These are phyloP conservation scores for Chlamydotis undulata DNA, from an alignment of 2,113 vertebrate species.

Conservation along the genomic window DNA sequence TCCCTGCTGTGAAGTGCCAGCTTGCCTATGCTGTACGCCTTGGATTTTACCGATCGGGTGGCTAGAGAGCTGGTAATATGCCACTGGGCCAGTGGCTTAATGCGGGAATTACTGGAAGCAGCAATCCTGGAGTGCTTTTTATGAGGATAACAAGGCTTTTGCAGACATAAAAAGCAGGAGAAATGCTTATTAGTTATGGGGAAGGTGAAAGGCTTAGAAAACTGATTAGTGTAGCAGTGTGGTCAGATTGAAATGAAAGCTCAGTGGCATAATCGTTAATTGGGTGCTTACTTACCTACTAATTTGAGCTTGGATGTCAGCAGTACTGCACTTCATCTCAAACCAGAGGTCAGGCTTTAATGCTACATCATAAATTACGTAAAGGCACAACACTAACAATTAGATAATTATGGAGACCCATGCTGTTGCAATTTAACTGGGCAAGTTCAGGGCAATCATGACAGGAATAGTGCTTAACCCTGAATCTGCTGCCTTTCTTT, in stretches of 20 bases:
- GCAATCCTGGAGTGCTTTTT: constrained; percentile 63
- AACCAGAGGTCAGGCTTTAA: constrained; percentile 80
- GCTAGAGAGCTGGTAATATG: neutral
- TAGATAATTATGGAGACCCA: constrained; percentile 82
- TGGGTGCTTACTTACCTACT: constrained; percentile 83
- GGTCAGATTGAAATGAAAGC: constrained; percentile 80
- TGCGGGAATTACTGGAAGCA: constrained; percentile 59
- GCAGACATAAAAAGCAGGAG: constrained; percentile 71
- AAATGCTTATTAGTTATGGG: constrained; percentile 77
- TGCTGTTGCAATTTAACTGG: constrained; percentile 80
- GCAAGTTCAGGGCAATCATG: constrained; percentile 77
- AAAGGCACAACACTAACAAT: constrained; percentile 81
- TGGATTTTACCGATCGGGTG: constrained; percentile 6
- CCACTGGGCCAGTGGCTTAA: constrained; percentile 29
- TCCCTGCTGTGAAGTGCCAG: neutral
- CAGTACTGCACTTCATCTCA: constrained; percentile 72
- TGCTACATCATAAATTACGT: constrained; percentile 81
- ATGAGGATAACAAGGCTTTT: constrained; percentile 71
- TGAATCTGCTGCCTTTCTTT: constrained; percentile 61
- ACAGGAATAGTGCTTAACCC: constrained; percentile 75
- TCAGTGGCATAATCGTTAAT: constrained; percentile 77
- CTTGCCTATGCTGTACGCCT: neutral
- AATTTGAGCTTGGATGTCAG: constrained; percentile 81
- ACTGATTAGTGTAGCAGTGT: constrained; percentile 80
- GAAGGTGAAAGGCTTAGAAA: constrained; percentile 78